Base-by-base conservation (phyloP, 1,140 invertebrate genomes). In the Caenorhabditis elegans region DNA sequence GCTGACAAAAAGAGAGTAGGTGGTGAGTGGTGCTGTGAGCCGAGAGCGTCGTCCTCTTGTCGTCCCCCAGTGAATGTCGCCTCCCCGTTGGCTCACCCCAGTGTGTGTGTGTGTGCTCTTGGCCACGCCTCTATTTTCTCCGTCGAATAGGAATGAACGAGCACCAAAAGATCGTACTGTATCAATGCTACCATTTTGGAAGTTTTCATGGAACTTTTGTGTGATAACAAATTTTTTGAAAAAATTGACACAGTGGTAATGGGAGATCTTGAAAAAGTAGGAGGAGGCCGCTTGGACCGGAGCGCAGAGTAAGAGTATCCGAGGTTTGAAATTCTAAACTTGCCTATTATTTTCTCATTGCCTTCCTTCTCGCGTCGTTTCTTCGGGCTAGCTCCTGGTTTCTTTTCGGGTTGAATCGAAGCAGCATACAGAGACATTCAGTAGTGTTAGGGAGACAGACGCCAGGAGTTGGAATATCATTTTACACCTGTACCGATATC, bases 241-340 rank as follows among this genome's bases (percentile, higher is more conserved):
- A 39, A 60, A 34, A 17, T 60, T 31, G 13, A 28, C 10, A 24
- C 10, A 17, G 8, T 60, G 60, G 60, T 70, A 70, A 70, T 70
- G 60, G 60, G 60, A 70, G 60, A 15, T 70, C 60, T 70, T 70
- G 34, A 22, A 22, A 39, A 22, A 6, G 34, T 43, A 15, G 39
- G 39, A 6, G 5, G 60, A 1, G 17, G 55, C 34, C 8, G 5
- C n/a, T n/a, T 10, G 34, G 24, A 70, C 34, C 60, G 60, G n/a
- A 70, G 60, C 31, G 26, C 34, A 11, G 39, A 70, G 60, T 70
- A 70, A 70, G 60, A 70, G 60, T 70, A 70, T 70, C 60, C 60
- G 60, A 70, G 60, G 60, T 70, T 70, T 70, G 60, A 70, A 70
- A 70, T 70, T 70, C 60, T 70, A 70, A 70, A 70, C 60, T 70